These are phyloP conservation scores for Lagorchestes hirsutus DNA, from an alignment of 2,797 vertebrate species.

Conservation along the genomic window DNA sequence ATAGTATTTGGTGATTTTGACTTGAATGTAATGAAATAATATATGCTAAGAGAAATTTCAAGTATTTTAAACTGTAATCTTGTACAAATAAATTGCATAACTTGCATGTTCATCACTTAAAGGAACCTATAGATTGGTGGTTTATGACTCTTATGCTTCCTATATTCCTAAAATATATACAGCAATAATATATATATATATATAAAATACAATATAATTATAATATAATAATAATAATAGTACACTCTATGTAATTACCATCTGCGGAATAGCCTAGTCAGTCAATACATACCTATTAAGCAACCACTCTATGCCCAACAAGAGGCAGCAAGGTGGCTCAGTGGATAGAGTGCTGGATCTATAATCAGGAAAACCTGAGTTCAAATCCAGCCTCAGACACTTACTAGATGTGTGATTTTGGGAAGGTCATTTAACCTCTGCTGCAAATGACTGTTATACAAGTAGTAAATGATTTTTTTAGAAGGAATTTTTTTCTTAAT, in stretches of 20 bases:
- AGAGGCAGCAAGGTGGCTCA: not conserved
- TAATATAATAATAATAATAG: too few species aligned
- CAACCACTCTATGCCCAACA: not conserved
- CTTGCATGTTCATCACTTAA: too few species aligned
- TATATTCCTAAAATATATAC: not conserved
- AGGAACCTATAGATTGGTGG: not conserved
- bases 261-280: not conserved
- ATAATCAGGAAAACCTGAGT: not conserved
- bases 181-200: too few species aligned
- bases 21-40: not conserved
- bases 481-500: not conserved
- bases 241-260: not conserved
- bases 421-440: not conserved
- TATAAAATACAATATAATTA: too few species aligned
- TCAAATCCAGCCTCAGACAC: too few species aligned
- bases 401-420: not conserved
- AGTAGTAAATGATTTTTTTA: not conserved
- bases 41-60: not conserved
- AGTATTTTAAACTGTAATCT: not conserved
- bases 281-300: not conserved
- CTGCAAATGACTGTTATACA: not conserved
- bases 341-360: not conserved
- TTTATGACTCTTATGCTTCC: not conserved
- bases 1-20: not conserved
- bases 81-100: too few species aligned